Evolutionary conservation across 30 jellyfish, hydroid and myxozoan genomes (phyloP).

Genomic region (Hydractinia echinata): DNA sequence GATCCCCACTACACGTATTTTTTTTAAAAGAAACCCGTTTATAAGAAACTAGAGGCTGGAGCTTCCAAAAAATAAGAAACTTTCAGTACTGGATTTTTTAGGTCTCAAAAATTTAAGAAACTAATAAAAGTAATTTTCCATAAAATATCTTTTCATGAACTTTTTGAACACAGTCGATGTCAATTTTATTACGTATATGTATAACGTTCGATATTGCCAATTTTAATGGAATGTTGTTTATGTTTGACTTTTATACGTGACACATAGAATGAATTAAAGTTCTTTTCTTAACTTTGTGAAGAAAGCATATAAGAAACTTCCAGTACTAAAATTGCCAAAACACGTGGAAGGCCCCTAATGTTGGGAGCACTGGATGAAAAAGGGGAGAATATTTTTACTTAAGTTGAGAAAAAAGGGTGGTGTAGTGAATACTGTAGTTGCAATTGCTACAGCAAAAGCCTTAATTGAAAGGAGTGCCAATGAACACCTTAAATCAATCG

Average conservation of each 20-base stretch:
- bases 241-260: not conserved
- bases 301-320: not conserved
- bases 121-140: not conserved
- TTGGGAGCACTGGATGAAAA: no score
- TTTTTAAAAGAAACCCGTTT: not conserved
- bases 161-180: not conserved
- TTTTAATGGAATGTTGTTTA: not conserved
- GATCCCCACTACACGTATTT: not conserved
- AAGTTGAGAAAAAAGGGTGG: no score
- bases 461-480: no score
- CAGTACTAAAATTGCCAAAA: not conserved
- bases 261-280: not conserved
- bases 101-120: not conserved
- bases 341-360: no score
- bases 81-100: not conserved
- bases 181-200: not conserved
- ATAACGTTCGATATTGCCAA: not conserved
- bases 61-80: not conserved
- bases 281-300: constrained; percentile 3
- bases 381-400: no score
- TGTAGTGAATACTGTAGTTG: no score
- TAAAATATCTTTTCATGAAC: not conserved
- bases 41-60: constrained; percentile 10
- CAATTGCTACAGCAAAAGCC: no score
- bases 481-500: no score